Evolutionary conservation across 2,888 invertebrate species (phyloP).

Genomic region (Mechanitis mazaeus): DNA sequence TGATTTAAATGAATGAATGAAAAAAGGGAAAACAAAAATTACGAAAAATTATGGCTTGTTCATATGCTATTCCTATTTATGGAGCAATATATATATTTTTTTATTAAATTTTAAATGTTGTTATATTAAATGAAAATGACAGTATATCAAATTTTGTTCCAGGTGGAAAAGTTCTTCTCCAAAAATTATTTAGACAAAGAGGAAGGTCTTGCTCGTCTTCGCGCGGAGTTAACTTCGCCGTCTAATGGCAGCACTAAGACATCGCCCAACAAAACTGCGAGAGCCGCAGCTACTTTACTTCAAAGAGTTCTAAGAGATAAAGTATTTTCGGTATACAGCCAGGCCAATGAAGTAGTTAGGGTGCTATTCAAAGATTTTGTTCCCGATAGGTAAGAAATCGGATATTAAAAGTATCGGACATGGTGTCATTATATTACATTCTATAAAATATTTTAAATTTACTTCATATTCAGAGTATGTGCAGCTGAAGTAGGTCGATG

Average conservation of each 20-base stretch:
- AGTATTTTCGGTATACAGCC: constrained; percentile 91
- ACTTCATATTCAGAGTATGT: constrained; percentile 79
- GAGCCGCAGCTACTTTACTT: constrained; percentile 86
- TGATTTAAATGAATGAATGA: constrained; percentile 22
- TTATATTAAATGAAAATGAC: too few species aligned
- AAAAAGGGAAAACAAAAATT: background rate
- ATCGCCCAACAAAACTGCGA: constrained; percentile 85
- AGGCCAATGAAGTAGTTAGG: constrained; percentile 88
- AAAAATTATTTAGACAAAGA: constrained; percentile 94
- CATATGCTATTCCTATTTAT: background rate
- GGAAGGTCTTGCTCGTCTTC: constrained; percentile 85
- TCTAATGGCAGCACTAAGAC: constrained; percentile 65
- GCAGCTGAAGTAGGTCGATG: constrained; percentile 88
- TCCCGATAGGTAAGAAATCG: constrained; percentile 79
- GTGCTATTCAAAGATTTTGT: constrained; percentile 89
- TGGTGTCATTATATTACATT: background rate
- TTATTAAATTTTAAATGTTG: too few species aligned
- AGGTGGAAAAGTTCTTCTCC: constrained; percentile 94
- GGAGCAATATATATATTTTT: background rate
- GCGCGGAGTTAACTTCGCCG: constrained; percentile 60
- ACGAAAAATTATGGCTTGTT: background rate
- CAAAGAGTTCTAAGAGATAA: constrained; percentile 90
- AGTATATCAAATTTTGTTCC: constrained; percentile 12
- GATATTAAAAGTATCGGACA: background rate
- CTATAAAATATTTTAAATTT: background rate